Conservation (phyloP, 2,888 invertebrate genomes). For the Portevinia maculata region DNA sequence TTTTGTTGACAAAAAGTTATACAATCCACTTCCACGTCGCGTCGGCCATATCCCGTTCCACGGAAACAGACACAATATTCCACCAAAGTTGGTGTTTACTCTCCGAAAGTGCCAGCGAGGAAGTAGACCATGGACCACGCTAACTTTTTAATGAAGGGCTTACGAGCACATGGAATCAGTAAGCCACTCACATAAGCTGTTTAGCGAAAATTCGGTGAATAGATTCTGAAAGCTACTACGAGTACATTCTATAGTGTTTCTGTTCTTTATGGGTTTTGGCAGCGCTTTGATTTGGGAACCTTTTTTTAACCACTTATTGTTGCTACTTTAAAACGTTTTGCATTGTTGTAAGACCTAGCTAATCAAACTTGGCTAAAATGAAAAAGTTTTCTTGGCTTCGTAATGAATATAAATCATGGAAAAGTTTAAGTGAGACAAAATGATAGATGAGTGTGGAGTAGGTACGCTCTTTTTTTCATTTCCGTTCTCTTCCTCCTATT, state of each 20-base stretch:
- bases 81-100: slow-evolving; percentile 34
- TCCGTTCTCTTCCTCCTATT: slow-evolving; percentile 3
- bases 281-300: background rate
- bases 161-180: slow-evolving; percentile 21
- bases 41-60: too few species aligned
- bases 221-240: background rate
- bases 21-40: background rate
- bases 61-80: background rate
- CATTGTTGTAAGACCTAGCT: slow-evolving; percentile 27
- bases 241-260: slow-evolving; percentile 3
- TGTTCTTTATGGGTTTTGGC: background rate
- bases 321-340: slow-evolving; percentile 19
- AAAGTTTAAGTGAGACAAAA: slow-evolving; percentile 19
- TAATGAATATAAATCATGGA: slow-evolving; percentile 53
- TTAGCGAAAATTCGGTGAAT: slow-evolving; percentile 14
- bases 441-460: slow-evolving; percentile 8
- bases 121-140: slow-evolving; percentile 22
- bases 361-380: slow-evolving; percentile 2
- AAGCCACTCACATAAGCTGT: slow-evolving; percentile 30
- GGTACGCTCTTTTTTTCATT: background rate
- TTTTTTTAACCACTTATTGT: slow-evolving; percentile 11
- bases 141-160: slow-evolving; percentile 62
- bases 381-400: slow-evolving; percentile 21
- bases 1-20: slow-evolving; percentile 38
- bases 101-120: background rate